A percentile compares a stretch with the other conserved stretches of the same genome.
Evolutionary conservation across 2,888 invertebrate species (phyloP).

Genomic region (Acleris emargana): DNA sequence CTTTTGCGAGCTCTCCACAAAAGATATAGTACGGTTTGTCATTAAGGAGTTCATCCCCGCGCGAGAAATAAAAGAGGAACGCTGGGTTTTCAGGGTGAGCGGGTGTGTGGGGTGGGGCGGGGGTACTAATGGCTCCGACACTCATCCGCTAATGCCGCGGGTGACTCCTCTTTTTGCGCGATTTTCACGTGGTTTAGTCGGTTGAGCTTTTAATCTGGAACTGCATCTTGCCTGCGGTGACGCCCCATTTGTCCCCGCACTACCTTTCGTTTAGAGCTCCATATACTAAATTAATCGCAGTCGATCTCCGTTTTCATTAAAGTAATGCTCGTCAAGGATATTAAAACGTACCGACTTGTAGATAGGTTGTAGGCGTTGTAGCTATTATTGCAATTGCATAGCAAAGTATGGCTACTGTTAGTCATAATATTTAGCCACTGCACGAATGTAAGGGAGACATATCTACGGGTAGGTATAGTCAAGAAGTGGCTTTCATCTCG

Average conservation of each 20-base stretch:
- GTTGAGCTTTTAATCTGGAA: constrained; percentile 80
- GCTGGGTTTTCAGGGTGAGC: constrained; percentile 65
- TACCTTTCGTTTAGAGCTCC: constrained; percentile 29
- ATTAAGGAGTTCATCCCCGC: constrained; percentile 84
- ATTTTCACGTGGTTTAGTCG: constrained; percentile 83
- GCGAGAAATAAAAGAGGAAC: constrained; percentile 83
- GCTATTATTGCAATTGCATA: too few relatives aligned
- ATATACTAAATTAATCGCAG: constrained; percentile 35
- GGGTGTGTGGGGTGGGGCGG: constrained; percentile 49
- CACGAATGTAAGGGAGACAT: background rate
- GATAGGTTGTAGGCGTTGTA: too few relatives aligned
- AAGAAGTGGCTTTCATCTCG: constrained; percentile 30
- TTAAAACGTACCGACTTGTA: constrained; percentile 6
- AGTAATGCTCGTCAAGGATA: constrained; percentile 20
- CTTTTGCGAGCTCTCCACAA: constrained; percentile 83
- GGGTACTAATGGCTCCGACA: constrained; percentile 82
- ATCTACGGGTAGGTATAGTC: constrained; percentile 4
- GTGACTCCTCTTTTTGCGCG: constrained; percentile 82
- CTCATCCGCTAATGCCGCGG: constrained; percentile 84
- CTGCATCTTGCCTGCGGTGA: constrained; percentile 72
- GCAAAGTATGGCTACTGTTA: too few relatives aligned
- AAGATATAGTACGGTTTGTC: constrained; percentile 84
- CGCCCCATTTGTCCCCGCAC: constrained; percentile 66
- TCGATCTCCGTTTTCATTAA: constrained; percentile 20
- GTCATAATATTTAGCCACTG: background rate